These are phyloP conservation scores for Trachelus stipa DNA, from an alignment of 2,888 invertebrate genomes.

Conservation along the genomic window DNA sequence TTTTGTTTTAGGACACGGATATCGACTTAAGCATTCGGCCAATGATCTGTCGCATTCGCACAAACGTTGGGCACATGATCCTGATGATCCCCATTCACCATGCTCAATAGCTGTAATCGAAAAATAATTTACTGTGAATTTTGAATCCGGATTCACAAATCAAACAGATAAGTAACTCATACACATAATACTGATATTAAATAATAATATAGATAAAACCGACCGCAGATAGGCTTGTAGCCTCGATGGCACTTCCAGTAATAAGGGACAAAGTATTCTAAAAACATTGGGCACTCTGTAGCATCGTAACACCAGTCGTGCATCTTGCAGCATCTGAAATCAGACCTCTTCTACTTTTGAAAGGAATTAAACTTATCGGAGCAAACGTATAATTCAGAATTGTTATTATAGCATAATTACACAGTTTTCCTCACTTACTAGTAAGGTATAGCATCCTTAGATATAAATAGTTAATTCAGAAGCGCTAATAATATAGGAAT, in stretches of 20 bases:
- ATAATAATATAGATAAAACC: conserved; percentile 65
- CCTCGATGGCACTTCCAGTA: conserved; percentile 87
- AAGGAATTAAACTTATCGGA: not conserved
- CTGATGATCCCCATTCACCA: conserved; percentile 71
- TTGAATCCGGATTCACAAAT: not conserved
- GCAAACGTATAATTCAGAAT: not conserved
- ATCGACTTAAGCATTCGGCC: conserved; percentile 82
- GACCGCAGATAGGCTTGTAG: conserved; percentile 79
- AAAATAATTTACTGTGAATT: conserved; percentile 2
- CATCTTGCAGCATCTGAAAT: conserved; percentile 77
- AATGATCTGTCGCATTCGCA: conserved; percentile 87
- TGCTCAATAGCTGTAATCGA: conserved; percentile 69
- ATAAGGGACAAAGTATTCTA: conserved; percentile 89
- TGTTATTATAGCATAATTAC: not conserved
- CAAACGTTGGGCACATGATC: conserved; percentile 80
- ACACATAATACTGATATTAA: not conserved
- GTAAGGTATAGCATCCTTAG: not conserved
- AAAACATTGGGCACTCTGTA: conserved; percentile 81
- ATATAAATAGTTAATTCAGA: not conserved
- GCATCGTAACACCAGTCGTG: conserved; percentile 89
- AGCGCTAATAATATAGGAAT: not conserved
- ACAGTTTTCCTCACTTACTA: not conserved
- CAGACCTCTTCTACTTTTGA: not conserved
- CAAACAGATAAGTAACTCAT: conserved; percentile 1
- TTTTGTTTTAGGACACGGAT: conserved; percentile 78